These are phyloP conservation scores for Patiria miniata DNA, from an alignment of 35 echinoderm and acorn worm species.

Conservation along the genomic window DNA sequence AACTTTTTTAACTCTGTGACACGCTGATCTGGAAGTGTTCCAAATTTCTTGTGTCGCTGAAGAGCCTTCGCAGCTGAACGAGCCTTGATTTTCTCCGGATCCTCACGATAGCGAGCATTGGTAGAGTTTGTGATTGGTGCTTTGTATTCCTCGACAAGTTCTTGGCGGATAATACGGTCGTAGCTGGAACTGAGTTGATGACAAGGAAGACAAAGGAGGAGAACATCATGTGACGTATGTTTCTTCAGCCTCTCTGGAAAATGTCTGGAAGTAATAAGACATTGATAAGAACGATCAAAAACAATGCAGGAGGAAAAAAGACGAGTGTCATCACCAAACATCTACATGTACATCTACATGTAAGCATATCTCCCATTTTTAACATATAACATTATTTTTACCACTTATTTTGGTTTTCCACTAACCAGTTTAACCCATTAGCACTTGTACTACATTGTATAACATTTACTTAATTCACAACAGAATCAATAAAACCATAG, in stretches of 20 bases:
- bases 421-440: too few species aligned
- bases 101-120: slow-evolving; percentile 61
- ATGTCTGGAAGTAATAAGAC: slow-evolving; percentile 55
- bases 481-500: too few species aligned
- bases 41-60: slow-evolving; percentile 40
- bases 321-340: too few species aligned
- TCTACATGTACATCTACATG: too few species aligned
- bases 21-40: slow-evolving; percentile 67
- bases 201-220: slow-evolving; percentile 81
- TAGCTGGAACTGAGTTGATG: slow-evolving; percentile 71
- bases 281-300: too few species aligned
- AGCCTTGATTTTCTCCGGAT: slow-evolving; percentile 46
- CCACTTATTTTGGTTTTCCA: too few species aligned
- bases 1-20: slow-evolving; percentile 54
- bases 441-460: too few species aligned
- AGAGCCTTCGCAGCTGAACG: slow-evolving; percentile 83
- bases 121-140: slow-evolving; percentile 60
- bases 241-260: slow-evolving; percentile 87
- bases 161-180: slow-evolving; percentile 60
- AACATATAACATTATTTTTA: too few species aligned
- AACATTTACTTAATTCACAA: too few species aligned
- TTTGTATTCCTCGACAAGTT: slow-evolving; percentile 65
- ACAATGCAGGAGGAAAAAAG: too few species aligned
- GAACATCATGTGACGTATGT: slow-evolving; percentile 94
- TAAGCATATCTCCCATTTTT: too few species aligned